Percentiles rank a stretch among this genome's conserved stretches.
Conservation (phyloP, 1,140 invertebrate genomes). For the Grapholita molesta region DNA sequence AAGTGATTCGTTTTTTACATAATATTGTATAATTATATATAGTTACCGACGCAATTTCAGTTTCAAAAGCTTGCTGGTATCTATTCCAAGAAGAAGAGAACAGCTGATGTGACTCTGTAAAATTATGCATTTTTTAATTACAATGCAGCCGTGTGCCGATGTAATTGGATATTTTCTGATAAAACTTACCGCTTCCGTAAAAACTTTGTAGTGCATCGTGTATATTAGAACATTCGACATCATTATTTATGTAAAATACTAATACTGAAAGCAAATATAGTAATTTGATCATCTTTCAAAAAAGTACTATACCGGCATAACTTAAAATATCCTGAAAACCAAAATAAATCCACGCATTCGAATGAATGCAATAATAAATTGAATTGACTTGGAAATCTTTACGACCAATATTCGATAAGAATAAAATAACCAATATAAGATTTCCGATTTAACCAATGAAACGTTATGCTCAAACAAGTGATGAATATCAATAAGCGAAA, state of each 20-base stretch:
- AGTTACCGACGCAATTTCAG: constrained; percentile 43
- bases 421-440: neutral
- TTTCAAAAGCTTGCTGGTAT: constrained; percentile 39
- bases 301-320: constrained; percentile 1
- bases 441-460: neutral
- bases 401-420: constrained; percentile 9
- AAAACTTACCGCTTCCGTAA: constrained; percentile 31
- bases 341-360: neutral
- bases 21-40: neutral
- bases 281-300: constrained; percentile 3
- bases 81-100: constrained; percentile 42
- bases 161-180: neutral
- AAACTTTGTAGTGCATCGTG: neutral
- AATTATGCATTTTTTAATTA: constrained; percentile 15
- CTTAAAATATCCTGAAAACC: neutral
- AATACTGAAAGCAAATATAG: neutral
- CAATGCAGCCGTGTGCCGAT: constrained; percentile 29
- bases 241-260: neutral
- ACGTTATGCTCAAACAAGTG: neutral
- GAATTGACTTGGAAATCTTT: neutral
- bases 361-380: neutral
- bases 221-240: neutral
- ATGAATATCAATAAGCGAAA: neutral
- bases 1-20: too few relatives aligned
- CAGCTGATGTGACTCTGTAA: constrained; percentile 33